Evolutionary conservation across 1,140 invertebrate species (phyloP).

Genomic region (Bombus polaris): DNA sequence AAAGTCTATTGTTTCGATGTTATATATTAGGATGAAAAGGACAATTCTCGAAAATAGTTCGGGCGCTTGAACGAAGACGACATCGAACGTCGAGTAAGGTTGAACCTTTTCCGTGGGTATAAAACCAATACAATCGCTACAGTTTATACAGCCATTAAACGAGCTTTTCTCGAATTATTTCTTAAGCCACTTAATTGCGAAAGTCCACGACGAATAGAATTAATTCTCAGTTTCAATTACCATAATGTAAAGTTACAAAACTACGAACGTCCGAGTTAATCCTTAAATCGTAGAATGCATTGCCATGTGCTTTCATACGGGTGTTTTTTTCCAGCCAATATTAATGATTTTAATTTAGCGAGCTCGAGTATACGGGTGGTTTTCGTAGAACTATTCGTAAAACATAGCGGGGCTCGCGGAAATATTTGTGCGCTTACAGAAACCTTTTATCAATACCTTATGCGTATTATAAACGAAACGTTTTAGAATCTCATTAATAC

Average conservation of each 20-base stretch:
- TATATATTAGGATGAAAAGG: too few relatives aligned
- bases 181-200: background rate
- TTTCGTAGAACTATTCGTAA: background rate
- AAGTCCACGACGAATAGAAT: background rate
- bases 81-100: too few relatives aligned
- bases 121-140: too few relatives aligned
- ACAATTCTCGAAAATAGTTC: too few relatives aligned
- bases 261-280: background rate
- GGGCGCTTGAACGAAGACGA: too few relatives aligned
- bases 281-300: background rate
- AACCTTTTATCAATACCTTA: too few relatives aligned
- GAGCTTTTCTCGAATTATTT: background rate
- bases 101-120: too few relatives aligned
- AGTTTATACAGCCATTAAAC: background rate
- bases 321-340: background rate
- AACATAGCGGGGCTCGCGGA: too few relatives aligned
- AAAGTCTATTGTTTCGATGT: too few relatives aligned
- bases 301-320: background rate
- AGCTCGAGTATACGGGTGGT: background rate
- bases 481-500: too few relatives aligned
- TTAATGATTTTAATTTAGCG: background rate
- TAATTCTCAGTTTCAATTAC: background rate
- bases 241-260: background rate
- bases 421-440: too few relatives aligned
- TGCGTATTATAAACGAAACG: too few relatives aligned